A percentile compares a stretch with the other conserved stretches of the same genome.
These are phyloP conservation scores for Machimus atricapillus DNA, from an alignment of 2,888 invertebrate genomes.

Conservation along the genomic window DNA sequence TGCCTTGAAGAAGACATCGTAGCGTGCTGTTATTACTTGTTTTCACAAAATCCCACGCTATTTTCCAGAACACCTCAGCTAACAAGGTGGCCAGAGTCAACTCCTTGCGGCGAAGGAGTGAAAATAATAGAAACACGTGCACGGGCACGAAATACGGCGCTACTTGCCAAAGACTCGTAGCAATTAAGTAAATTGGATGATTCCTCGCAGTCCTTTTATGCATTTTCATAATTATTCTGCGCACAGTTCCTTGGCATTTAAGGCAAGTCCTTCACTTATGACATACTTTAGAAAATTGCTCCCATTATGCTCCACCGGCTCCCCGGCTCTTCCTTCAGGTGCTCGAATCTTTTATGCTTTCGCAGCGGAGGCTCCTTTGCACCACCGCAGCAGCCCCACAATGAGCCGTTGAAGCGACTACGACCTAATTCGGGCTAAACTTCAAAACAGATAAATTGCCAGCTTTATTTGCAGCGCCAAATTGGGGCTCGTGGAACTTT, in stretches of 20 bases:
- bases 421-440: not conserved
- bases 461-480: not conserved
- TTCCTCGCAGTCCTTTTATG: not conserved
- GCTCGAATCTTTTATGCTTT: slow-evolving; percentile 3
- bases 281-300: slow-evolving; percentile 29
- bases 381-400: not conserved
- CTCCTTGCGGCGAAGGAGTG: not conserved
- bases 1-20: not conserved
- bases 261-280: slow-evolving; percentile 25
- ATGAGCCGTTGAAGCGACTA: not conserved
- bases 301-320: not conserved
- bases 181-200: slow-evolving; percentile 30
- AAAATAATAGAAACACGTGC: not conserved
- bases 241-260: not conserved
- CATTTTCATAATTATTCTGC: slow-evolving; percentile 9
- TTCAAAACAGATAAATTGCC: slow-evolving; percentile 15
- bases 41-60: not conserved
- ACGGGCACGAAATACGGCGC: not conserved
- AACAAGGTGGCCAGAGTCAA: slow-evolving; percentile 3
- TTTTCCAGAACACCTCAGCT: not conserved
- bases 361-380: not conserved
- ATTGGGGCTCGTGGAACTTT: not conserved
- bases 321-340: not conserved
- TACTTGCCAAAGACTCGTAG: not conserved
- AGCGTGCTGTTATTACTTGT: not conserved